phyloP scores from a whole-genome alignment of 2,888 invertebrate genomes.

The Scaptodrosophila latifasciaeformis region DNA sequence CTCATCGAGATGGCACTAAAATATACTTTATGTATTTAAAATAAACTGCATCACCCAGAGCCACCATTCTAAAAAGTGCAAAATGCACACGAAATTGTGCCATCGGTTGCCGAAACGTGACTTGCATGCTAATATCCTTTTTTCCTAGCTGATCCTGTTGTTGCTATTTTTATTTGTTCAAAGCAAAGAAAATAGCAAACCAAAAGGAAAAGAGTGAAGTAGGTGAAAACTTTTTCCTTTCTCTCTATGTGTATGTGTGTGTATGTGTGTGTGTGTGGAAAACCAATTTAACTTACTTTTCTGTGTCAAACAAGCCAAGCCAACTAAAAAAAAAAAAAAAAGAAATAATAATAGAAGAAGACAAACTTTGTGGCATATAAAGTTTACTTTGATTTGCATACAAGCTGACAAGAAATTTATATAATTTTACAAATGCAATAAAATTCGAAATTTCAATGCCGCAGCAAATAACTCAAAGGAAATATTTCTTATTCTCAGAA shows the following conservation, averaged over 20 bases:
- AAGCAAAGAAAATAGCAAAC: too few relatives aligned
- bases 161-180: conserved; percentile 3
- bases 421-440: conserved; percentile 60
- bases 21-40: conserved; percentile 23
- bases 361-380: conserved; percentile 29
- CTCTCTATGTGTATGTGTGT: too few relatives aligned
- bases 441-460: too few relatives aligned
- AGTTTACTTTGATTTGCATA: conserved; percentile 41
- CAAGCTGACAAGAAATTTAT: conserved; percentile 46
- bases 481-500: neutral
- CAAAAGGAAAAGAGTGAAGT: too few relatives aligned
- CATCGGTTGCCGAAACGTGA: conserved; percentile 39
- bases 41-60: conserved; percentile 28
- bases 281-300: conserved; percentile 55
- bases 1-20: too few relatives aligned
- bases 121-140: conserved; percentile 42
- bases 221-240: too few relatives aligned
- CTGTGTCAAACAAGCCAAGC: conserved; percentile 11
- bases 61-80: conserved; percentile 31
- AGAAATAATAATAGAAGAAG: conserved; percentile 27
- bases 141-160: neutral
- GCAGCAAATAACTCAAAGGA: too few relatives aligned
- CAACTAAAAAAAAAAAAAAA: neutral
- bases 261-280: too few relatives aligned
- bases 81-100: conserved; percentile 28